Conservation (phyloP, 2,888 invertebrate genomes). For the Drosophila eohydei region DNA sequence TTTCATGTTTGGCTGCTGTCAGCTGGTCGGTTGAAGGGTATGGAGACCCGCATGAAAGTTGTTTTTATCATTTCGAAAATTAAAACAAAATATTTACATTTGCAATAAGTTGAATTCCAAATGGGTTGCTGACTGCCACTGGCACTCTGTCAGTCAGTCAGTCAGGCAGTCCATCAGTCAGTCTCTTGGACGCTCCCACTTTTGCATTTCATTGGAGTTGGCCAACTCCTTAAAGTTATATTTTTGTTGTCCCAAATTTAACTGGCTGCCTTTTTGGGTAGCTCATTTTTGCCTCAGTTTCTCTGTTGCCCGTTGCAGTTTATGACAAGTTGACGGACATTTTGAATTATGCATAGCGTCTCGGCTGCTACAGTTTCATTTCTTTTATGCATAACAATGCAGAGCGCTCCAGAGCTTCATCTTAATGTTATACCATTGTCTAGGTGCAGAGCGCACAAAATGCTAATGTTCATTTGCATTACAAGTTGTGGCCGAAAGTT, state of each 20-base stretch:
- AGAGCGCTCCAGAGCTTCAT: slow-evolving; percentile 27
- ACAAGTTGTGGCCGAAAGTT: slow-evolving; percentile 48
- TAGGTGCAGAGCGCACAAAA: slow-evolving; percentile 47
- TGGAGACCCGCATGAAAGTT: slow-evolving; percentile 64
- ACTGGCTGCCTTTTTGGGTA: slow-evolving; percentile 40
- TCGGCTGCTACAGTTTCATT: slow-evolving; percentile 33
- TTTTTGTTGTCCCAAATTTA: slow-evolving; percentile 30
- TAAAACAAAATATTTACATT: slow-evolving; percentile 80
- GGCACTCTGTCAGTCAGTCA: slow-evolving; percentile 1
- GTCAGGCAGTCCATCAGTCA: slow-evolving; percentile 12
- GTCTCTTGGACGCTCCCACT: slow-evolving; percentile 17
- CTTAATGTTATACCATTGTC: slow-evolving; percentile 68
- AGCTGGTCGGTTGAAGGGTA: slow-evolving; percentile 10
- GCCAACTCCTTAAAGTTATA: slow-evolving; percentile 22
- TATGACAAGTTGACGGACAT: slow-evolving; percentile 74
- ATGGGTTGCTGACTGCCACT: slow-evolving; percentile 37
- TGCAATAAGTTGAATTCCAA: slow-evolving; percentile 63
- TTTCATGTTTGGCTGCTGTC: slow-evolving; percentile 23
- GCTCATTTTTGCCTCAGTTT: slow-evolving; percentile 58
- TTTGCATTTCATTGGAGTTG: slow-evolving; percentile 41
- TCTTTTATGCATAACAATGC: slow-evolving; percentile 66
- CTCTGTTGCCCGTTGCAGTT: slow-evolving; percentile 50
- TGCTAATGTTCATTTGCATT: slow-evolving; percentile 74
- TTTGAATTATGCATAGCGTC: slow-evolving; percentile 73
- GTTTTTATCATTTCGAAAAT: slow-evolving; percentile 64